Conservation (phyloP, 2,113 vertebrate genomes). For the Epinephelus fuscoguttatus region DNA sequence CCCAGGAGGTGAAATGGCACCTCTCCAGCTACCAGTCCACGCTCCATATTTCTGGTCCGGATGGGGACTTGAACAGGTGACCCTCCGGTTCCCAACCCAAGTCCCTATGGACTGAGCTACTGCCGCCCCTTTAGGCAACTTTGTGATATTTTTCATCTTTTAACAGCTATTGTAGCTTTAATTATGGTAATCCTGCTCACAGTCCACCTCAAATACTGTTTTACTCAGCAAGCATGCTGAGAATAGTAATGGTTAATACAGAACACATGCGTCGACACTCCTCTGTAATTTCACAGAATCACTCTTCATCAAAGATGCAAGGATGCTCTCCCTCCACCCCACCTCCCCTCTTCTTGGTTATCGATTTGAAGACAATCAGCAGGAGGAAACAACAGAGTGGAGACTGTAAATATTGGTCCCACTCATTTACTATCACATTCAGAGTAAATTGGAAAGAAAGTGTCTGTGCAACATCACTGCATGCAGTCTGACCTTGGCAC, state of each 20-base stretch:
- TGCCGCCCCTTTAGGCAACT: too few relatives aligned
- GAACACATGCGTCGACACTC: not conserved
- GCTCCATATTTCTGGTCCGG: too few relatives aligned
- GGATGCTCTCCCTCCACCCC: not conserved
- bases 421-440: not conserved
- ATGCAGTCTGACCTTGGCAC: not conserved
- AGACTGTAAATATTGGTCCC: not conserved
- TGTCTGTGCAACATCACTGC: not conserved
- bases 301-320: slow-evolving; percentile 32
- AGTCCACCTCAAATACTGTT: not conserved
- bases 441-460: not conserved
- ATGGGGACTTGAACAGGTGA: too few relatives aligned
- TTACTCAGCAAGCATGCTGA: not conserved
- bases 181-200: not conserved
- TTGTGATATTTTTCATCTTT: not conserved
- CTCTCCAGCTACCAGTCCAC: too few relatives aligned
- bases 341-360: slow-evolving; percentile 2
- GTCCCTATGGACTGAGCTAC: too few relatives aligned
- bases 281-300: not conserved
- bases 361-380: slow-evolving; percentile 42
- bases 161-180: not conserved
- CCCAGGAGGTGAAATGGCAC: too few relatives aligned
- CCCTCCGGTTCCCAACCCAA: too few relatives aligned
- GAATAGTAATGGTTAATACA: not conserved
- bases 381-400: slow-evolving; percentile 12